Evolutionary conservation across 1,140 invertebrate species (phyloP).

Genomic region (Drosophila nigrodunni): DNA sequence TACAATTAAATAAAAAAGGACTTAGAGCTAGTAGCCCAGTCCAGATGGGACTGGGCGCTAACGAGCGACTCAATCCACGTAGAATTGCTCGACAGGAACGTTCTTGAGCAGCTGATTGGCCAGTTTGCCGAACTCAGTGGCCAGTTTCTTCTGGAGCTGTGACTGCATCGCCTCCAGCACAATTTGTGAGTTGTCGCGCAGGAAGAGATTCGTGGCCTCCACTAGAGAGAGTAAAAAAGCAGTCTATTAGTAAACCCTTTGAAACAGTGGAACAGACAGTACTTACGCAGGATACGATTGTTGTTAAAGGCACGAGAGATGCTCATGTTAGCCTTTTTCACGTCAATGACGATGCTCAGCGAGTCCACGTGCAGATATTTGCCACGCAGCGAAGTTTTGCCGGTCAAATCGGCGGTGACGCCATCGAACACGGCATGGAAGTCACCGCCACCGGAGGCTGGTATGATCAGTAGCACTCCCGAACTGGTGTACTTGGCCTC

Average conservation of each 20-base stretch:
- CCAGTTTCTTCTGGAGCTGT: conserved; percentile 88
- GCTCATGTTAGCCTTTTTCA: conserved; percentile 88
- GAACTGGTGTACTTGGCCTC: conserved; percentile 89
- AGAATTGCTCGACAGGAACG: conserved; percentile 87
- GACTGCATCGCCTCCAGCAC: conserved; percentile 89
- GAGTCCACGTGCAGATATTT: conserved; percentile 88
- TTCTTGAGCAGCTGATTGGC: conserved; percentile 88
- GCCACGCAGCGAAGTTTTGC: conserved; percentile 86
- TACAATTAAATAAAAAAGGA: conserved; percentile 63
- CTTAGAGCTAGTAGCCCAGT: conserved; percentile 12
- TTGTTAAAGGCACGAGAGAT: conserved; percentile 89
- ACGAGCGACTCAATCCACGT: conserved; percentile 69
- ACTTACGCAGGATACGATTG: conserved; percentile 90
- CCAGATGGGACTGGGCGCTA: conserved; percentile 13
- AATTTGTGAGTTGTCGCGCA: conserved; percentile 89
- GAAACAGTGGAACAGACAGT: neutral
- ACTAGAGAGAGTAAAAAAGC: conserved; percentile 81
- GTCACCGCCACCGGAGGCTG: conserved; percentile 89
- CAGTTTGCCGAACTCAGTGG: conserved; percentile 87
- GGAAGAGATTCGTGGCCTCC: conserved; percentile 90
- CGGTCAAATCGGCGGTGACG: conserved; percentile 87
- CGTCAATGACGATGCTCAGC: conserved; percentile 87
- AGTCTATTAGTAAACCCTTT: neutral
- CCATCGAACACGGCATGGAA: conserved; percentile 89
- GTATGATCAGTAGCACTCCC: conserved; percentile 89